Evolutionary conservation across 2,888 invertebrate species (phyloP).

Genomic region (Balanococcus diminutus): DNA sequence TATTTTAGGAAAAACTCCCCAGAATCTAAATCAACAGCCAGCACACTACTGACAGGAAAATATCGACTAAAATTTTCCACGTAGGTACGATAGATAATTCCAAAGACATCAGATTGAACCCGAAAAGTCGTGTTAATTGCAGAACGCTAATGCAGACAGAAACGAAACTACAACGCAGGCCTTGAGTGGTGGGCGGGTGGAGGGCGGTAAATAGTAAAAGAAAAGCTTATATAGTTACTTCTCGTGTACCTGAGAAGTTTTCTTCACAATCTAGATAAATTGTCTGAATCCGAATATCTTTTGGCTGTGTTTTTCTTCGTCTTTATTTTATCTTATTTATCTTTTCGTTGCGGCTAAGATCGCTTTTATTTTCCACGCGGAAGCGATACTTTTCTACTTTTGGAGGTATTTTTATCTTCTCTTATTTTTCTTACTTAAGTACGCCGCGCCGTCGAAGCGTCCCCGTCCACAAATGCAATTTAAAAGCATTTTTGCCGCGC

Average conservation of each 20-base stretch:
- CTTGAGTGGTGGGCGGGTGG: neutral
- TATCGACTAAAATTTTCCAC: too few relatives aligned
- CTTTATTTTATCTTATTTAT: constrained; percentile 54
- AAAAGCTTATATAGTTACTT: constrained; percentile 12
- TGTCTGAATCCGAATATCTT: constrained; percentile 46
- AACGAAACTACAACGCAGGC: neutral
- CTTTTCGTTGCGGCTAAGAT: constrained; percentile 53
- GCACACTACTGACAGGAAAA: too few relatives aligned
- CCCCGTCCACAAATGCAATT: constrained; percentile 53
- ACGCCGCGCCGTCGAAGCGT: constrained; percentile 48
- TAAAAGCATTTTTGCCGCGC: constrained; percentile 53
- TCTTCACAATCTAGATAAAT: constrained; percentile 49
- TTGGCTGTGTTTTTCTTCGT: constrained; percentile 17
- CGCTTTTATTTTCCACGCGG: constrained; percentile 52
- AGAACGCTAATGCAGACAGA: neutral
- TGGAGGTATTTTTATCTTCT: constrained; percentile 52
- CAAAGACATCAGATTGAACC: neutral
- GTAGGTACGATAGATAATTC: too few relatives aligned
- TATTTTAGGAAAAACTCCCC: too few relatives aligned
- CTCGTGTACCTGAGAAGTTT: constrained; percentile 13
- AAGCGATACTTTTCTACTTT: constrained; percentile 50
- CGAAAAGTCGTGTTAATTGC: neutral
- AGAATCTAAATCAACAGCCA: too few relatives aligned
- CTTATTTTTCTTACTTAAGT: constrained; percentile 55
- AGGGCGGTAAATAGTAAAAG: neutral